phyloP scores from a whole-genome alignment of 2,113 vertebrate genomes.

The Centropus bengalensis region DNA sequence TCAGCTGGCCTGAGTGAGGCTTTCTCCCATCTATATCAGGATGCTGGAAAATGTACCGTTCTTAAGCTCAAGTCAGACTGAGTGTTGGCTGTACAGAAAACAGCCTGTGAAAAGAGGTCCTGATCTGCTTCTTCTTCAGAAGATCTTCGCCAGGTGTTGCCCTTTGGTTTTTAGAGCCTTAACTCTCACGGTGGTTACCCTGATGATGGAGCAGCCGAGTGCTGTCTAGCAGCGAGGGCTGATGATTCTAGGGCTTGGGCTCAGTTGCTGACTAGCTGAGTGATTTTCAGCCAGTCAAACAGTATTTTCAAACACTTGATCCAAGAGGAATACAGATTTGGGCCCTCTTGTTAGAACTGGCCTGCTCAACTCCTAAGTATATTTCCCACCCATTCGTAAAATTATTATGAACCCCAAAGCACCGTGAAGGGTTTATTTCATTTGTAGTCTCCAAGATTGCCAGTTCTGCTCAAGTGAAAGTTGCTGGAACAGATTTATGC shows the following conservation, averaged over 20 bases:
- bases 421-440: neutral
- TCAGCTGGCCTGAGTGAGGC: neutral
- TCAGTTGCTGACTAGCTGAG: neutral
- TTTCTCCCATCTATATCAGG: neutral
- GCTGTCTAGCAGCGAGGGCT: neutral
- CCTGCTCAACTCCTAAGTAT: neutral
- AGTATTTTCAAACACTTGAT: neutral
- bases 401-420: neutral
- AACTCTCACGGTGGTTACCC: neutral
- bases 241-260: accelerated
- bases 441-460: neutral
- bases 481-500: neutral
- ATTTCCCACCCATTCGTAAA: neutral
- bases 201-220: neutral
- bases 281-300: neutral
- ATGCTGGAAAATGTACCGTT: neutral
- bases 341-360: neutral
- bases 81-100: neutral
- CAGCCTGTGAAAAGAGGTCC: neutral
- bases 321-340: neutral
- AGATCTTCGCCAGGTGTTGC: neutral
- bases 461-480: neutral
- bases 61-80: accelerated
- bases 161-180: neutral
- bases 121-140: neutral